Base-by-base conservation (phyloP, 2,888 invertebrate genomes). In the Gastrophysa polygoni region DNA sequence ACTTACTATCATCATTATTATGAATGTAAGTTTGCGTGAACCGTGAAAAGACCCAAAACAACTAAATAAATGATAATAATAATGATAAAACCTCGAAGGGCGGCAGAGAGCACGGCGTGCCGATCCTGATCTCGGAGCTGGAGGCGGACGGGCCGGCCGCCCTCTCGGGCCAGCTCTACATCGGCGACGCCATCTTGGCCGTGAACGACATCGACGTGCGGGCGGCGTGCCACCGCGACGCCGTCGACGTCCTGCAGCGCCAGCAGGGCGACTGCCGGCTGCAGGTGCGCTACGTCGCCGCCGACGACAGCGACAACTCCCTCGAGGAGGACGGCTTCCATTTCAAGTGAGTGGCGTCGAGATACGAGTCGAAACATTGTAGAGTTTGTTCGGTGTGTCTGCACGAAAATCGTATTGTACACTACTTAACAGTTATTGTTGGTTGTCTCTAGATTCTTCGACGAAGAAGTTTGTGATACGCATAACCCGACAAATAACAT, bases 71-170 rank as follows among this genome's bases (percentile, higher is more conserved):
- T n/a, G n/a, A n/a, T n/a, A n/a, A n/a, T n/a, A n/a, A n/a, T n/a
- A n/a, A n/a, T n/a, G n/a, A n/a, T n/a, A n/a, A n/a, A n/a, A n/a
- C n/a, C n/a, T n/a, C n/a, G n/a, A n/a, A 93, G 92, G 93, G 93
- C 57, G 93, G 93, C 0, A 86, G 91, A 66, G 94, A 94, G 77
- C 93, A 94, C 81, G 93, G 93, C 14, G 91, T 93, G 38, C 93
- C 93, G 0, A 91, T 94, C 69, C 82, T 94, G 63, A 91, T 94
- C 74, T 93, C 93, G 0, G 93, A 93, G 82, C 85, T 94, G 77
- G 88, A 89, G 77, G 86, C 87, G 60, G 89, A 90, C 71, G 91
- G 92, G 66, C 92, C 93, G 59, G 93, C 93, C 46, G 90, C 91
- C 64, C 82, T 89, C 67, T 90, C 89, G 61, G 87, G 88, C 34